These are phyloP conservation scores for Tragulus kanchil DNA, from an alignment of 2,113 vertebrate genomes.

Conservation along the genomic window DNA sequence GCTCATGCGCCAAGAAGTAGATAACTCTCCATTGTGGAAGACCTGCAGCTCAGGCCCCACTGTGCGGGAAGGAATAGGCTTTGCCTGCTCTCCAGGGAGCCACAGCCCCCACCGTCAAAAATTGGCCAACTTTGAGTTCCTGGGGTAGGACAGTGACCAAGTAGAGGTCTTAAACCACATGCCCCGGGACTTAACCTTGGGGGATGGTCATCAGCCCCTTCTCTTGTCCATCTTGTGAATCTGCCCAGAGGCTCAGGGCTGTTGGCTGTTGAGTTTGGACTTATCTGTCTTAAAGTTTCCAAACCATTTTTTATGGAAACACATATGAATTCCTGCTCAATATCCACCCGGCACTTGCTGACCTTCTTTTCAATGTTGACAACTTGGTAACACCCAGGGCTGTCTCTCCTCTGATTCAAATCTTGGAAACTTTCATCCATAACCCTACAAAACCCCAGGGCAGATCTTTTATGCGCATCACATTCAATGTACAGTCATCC, in stretches of 20 bases:
- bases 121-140: too few species aligned
- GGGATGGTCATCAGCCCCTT: neutral
- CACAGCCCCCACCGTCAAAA: neutral
- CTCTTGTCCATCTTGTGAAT: neutral
- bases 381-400: neutral
- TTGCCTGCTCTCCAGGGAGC: neutral
- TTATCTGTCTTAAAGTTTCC: neutral
- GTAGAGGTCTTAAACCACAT: neutral
- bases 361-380: neutral
- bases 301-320: neutral
- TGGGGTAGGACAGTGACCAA: neutral
- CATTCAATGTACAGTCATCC: neutral
- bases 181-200: neutral
- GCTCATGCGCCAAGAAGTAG: neutral
- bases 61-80: accelerated
- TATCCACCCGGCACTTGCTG: neutral
- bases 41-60: accelerated
- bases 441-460: neutral
- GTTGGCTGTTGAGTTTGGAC: neutral
- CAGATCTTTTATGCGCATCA: neutral
- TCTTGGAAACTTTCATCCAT: neutral
- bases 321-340: neutral
- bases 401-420: neutral
- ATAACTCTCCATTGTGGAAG: neutral
- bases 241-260: neutral